phyloP scores from a whole-genome alignment of 2,797 vertebrate genomes.

The Pristis pectinata region DNA sequence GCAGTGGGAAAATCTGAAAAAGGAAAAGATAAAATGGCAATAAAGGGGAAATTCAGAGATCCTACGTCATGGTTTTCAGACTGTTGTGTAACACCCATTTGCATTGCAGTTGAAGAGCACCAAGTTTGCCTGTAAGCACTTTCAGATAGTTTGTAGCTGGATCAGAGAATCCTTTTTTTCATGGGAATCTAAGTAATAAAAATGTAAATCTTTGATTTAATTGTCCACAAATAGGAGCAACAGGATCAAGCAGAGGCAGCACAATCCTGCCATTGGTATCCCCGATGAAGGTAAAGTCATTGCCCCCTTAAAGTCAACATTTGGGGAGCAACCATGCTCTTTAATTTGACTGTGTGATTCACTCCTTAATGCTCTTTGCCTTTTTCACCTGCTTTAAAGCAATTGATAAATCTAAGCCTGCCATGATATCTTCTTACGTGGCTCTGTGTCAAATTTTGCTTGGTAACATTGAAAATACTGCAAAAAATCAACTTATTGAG shows the following conservation, averaged over 20 bases:
- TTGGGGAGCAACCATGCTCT: neutral
- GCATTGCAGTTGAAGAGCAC: neutral
- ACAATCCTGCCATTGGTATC: neutral
- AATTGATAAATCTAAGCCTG: neutral
- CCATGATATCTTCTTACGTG: neutral
- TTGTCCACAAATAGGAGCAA: neutral
- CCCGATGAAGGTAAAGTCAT: neutral
- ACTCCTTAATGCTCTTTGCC: neutral
- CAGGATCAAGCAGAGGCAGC: neutral
- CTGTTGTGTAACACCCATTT: neutral
- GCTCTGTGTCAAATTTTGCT: neutral
- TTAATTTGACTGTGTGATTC: neutral
- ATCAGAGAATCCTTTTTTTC: neutral
- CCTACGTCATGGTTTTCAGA: neutral
- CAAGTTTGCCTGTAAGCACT: neutral
- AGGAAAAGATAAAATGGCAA: neutral
- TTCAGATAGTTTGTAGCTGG: neutral
- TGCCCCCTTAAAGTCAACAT: neutral
- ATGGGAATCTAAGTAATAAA: neutral
- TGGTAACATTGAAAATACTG: neutral
- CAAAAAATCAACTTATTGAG: neutral
- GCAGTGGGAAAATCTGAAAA: neutral
- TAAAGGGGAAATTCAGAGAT: neutral
- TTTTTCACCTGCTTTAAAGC: neutral
- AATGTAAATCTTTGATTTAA: neutral